phyloP scores from a whole-genome alignment of 2,113 vertebrate species.

The Mystacornis crossleyi region DNA sequence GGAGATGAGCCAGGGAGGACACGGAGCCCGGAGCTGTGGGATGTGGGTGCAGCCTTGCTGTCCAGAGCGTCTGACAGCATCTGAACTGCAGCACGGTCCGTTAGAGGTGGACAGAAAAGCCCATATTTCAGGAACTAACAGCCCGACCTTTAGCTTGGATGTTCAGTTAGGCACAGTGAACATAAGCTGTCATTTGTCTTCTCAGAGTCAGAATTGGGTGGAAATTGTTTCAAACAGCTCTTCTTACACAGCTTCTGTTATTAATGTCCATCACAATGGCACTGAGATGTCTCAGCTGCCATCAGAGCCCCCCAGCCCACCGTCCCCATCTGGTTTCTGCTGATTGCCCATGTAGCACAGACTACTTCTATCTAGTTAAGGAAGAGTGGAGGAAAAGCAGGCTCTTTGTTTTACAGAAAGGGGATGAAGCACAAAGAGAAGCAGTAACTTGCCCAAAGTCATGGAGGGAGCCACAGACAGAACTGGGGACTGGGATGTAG shows the following conservation, averaged over 20 bases:
- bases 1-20: background rate
- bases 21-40: background rate
- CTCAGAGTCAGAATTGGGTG: background rate
- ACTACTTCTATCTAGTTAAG: background rate
- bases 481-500: background rate
- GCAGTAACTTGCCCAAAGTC: constrained; percentile 4
- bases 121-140: background rate
- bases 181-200: background rate
- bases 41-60: background rate
- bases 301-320: background rate
- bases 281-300: background rate
- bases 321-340: rapidly evolving
- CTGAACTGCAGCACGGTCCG: background rate
- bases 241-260: background rate
- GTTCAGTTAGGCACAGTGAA: background rate
- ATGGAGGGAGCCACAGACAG: background rate
- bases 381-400: background rate
- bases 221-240: background rate
- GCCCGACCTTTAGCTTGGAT: background rate
- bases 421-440: background rate
- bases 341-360: rapidly evolving
- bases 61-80: background rate
- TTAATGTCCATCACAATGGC: background rate
- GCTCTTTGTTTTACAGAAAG: background rate
- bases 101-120: background rate